phyloP scores from a whole-genome alignment of 2,888 invertebrate species.

The Sarcophaga subvicina region DNA sequence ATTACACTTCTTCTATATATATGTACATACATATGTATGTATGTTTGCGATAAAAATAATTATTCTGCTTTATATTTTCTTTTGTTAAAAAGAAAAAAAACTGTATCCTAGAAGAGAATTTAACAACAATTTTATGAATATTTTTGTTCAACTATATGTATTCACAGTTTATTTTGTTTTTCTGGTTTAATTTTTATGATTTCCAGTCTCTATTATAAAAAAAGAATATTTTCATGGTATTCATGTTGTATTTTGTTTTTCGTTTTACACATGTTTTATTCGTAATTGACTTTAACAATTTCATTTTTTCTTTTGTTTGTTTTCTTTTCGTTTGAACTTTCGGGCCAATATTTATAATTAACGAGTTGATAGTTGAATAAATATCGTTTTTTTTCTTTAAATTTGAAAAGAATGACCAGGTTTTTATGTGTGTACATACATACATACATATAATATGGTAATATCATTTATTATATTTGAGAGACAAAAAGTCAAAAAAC shows the following conservation, averaged over 20 bases:
- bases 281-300: background rate
- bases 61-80: background rate
- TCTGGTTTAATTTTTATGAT: constrained; percentile 26
- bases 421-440: too few relatives aligned
- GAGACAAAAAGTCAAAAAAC: too few relatives aligned
- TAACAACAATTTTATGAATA: background rate
- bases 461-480: too few relatives aligned
- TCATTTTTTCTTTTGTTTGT: too few relatives aligned
- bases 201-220: background rate
- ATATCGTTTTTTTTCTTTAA: background rate
- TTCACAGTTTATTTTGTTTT: background rate
- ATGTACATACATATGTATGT: background rate
- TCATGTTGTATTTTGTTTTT: background rate
- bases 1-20: background rate
- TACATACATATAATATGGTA: too few relatives aligned
- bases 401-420: too few relatives aligned
- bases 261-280: background rate
- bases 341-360: background rate
- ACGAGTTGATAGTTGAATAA: background rate
- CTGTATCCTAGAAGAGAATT: constrained; percentile 4
- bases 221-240: background rate
- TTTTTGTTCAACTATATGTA: background rate
- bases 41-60: background rate
- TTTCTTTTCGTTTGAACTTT: background rate
- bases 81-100: background rate